Percentiles rank a stretch among this genome's conserved stretches.
Conservation (phyloP, 1,140 invertebrate species). For the Drosophila serrata region DNA sequence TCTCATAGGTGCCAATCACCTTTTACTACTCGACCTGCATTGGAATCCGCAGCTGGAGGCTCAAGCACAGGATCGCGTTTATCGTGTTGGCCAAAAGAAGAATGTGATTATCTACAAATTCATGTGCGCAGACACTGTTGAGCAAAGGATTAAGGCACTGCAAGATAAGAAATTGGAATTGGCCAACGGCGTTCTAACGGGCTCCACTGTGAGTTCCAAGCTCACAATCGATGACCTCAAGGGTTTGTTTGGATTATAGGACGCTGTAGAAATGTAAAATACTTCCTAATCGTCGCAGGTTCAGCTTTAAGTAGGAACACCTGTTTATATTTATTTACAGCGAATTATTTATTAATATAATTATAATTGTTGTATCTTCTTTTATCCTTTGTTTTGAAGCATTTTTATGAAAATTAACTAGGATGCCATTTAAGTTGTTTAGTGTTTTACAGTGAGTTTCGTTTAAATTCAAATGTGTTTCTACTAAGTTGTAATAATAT, state of each 20-base stretch:
- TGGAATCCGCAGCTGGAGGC: constrained; percentile 98
- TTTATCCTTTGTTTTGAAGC: constrained; percentile 37
- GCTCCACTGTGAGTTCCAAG: constrained; percentile 88
- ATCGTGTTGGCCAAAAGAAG: constrained; percentile 94
- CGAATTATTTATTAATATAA: constrained; percentile 53
- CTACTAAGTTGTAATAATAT: constrained; percentile 52
- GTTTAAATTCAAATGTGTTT: constrained; percentile 39
- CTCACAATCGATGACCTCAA: constrained; percentile 92
- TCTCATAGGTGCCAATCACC: constrained; percentile 95
- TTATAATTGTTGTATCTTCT: constrained; percentile 44
- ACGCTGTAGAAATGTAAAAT: not conserved
- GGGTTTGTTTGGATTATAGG: constrained; percentile 89
- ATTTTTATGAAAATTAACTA: constrained; percentile 51
- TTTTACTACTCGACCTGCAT: constrained; percentile 95
- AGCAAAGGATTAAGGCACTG: constrained; percentile 92
- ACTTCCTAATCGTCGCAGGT: not conserved
- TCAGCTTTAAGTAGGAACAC: not conserved
- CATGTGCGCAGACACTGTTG: constrained; percentile 93
- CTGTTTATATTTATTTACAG: constrained; percentile 42
- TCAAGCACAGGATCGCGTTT: constrained; percentile 96
- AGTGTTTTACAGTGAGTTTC: constrained; percentile 51
- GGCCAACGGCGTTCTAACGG: constrained; percentile 91
- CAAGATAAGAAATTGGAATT: constrained; percentile 93
- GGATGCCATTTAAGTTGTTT: constrained; percentile 50
- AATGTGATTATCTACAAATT: constrained; percentile 95